These are phyloP conservation scores for Scylla paramamosain DNA, from an alignment of 1,140 invertebrate genomes.

Conservation along the genomic window DNA sequence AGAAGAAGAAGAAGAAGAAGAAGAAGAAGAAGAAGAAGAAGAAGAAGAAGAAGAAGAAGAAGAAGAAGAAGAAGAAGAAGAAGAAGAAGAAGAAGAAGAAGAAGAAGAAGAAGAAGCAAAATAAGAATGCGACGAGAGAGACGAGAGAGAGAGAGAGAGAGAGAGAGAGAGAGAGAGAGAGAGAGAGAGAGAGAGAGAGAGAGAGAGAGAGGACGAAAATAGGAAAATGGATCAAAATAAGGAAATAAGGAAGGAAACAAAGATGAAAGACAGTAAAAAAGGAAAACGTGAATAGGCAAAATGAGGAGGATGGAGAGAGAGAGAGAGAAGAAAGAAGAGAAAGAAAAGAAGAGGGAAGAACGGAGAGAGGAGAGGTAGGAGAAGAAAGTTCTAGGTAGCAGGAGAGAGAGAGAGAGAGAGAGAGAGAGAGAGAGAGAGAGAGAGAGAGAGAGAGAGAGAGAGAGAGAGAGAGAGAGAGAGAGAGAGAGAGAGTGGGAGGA, in stretches of 20 bases:
- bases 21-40: neutral
- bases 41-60: neutral
- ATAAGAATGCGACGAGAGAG: too few relatives aligned
- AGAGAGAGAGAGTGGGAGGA: neutral
- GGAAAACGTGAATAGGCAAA: neutral
- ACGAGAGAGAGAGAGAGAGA: conserved; percentile 28
- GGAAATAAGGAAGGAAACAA: neutral
- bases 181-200: conserved; percentile 39
- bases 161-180: conserved; percentile 34
- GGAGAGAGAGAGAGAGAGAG: neutral
- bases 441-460: neutral
- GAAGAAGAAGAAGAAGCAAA: too few relatives aligned
- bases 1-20: neutral
- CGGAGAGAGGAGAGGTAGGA: neutral
- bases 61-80: neutral
- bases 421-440: neutral
- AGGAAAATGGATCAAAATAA: neutral
- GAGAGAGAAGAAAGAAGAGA: neutral
- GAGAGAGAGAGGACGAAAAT: neutral
- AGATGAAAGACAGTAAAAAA: neutral
- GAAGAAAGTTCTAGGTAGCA: neutral
- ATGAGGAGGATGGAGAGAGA: neutral
- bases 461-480: neutral
- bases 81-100: conserved; percentile 7
- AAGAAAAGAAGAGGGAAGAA: neutral